Conservation (phyloP, 2,888 invertebrate genomes). For the Nephrotoma flavescens region DNA sequence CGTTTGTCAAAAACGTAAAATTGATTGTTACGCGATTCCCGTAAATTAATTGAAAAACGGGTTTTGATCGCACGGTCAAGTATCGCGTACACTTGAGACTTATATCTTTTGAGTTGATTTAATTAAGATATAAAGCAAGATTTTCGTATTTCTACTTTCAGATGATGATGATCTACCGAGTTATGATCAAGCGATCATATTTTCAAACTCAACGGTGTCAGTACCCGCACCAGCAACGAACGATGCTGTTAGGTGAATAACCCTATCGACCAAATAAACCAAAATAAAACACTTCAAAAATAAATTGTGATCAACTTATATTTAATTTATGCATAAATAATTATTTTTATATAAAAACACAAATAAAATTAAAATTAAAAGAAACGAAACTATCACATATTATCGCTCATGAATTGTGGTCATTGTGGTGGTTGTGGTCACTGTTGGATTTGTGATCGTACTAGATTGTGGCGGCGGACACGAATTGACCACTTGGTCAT, state of each 20-base stretch:
- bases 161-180: conserved; percentile 1
- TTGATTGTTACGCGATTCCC: no score
- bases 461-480: neutral
- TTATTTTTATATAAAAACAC: neutral
- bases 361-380: neutral
- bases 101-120: neutral
- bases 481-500: neutral
- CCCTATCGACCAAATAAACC: neutral
- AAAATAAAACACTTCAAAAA: neutral
- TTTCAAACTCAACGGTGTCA: neutral
- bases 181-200: neutral
- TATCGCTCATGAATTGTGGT: neutral
- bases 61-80: no score
- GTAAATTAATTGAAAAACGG: no score
- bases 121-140: neutral
- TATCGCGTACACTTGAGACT: no score
- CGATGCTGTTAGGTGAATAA: neutral
- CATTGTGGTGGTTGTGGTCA: neutral
- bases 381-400: neutral
- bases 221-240: neutral
- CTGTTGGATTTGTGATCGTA: neutral
- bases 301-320: neutral
- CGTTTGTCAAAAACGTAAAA: no score
- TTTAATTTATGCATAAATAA: neutral
- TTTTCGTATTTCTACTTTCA: neutral